phyloP scores from a whole-genome alignment of 2,888 invertebrate species.

The Tuberolachnus salignus region DNA sequence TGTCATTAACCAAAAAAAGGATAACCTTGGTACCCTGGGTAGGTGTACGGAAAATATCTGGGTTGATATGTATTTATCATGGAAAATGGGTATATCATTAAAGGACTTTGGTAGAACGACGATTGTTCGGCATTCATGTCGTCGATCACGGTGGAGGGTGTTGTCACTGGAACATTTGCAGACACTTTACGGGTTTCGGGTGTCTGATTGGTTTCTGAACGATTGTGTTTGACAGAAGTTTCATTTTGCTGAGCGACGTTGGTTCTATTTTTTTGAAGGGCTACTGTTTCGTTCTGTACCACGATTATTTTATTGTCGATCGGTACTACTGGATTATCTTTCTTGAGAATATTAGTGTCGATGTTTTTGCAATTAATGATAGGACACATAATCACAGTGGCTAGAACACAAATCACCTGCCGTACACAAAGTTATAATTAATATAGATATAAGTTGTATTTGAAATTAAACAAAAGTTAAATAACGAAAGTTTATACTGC shows the following conservation, averaged over 20 bases:
- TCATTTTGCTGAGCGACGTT: neutral
- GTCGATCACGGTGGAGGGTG: neutral
- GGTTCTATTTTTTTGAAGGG: neutral
- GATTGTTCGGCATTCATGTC: conserved; percentile 32
- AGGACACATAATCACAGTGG: neutral
- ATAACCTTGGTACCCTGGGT: conserved; percentile 9
- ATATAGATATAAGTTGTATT: neutral
- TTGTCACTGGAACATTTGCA: neutral
- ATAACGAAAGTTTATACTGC: no score
- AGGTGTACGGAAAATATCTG: conserved; percentile 37
- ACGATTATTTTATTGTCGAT: neutral
- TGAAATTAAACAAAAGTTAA: no score
- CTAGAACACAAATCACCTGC: conserved; percentile 17
- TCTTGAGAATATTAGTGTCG: neutral
- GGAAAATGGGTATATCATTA: conserved; percentile 36
- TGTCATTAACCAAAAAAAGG: conserved; percentile 16
- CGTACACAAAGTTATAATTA: neutral
- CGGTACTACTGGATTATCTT: neutral
- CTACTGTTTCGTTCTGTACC: neutral
- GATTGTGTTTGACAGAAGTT: neutral
- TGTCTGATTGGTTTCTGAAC: neutral
- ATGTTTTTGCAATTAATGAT: conserved; percentile 2
- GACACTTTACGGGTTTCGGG: conserved; percentile 1
- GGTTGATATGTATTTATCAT: conserved; percentile 46
- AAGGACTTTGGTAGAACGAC: conserved; percentile 20